Base-by-base conservation (phyloP, 2,888 invertebrate genomes). In the Sthenelais limicola region DNA sequence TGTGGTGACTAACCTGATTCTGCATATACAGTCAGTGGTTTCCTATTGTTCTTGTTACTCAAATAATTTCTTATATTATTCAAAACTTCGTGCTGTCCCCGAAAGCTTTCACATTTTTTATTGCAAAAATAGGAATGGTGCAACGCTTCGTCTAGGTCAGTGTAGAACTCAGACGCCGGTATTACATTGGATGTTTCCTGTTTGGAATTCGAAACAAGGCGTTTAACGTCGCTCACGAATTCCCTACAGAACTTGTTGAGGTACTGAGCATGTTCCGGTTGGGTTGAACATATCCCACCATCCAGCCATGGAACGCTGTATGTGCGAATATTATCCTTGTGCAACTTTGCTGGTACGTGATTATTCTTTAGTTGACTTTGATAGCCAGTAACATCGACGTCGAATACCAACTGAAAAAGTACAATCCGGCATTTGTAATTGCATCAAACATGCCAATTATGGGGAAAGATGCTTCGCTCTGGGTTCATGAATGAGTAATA, bases 41-140 rank as follows among this genome's bases (percentile, higher is more conserved):
- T 77, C 51, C 81, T 72, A 0, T 54, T 67, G 4, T 74, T 68
- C 9, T 74, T 73, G 71, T 80, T 76, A 15, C 78, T 30, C 12
- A 82, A 76, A 54, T 81, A 81, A 2, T 73, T 48, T 24, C 48
- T 70, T 9, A 76, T 48, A 43, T 71, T 49, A 7, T 73, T 47
- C 24, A 83, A 75, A 35, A 80, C 79, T 24, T 80, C 80, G 32
- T 81, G 77, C 72, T 81, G 83, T 7, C 86, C 86, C 76, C 83
- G 82, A 76, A 86, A 86, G 1, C 80, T 76, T 49, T 80, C 79
- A 73, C 83, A 83, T 70, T 86, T 85, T 12, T 71, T 56, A 21
- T 78, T 73, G 74, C 82, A 83, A 76, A 86, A 84, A 24, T 81
- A 80, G 0, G 84, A 78, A 71, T 85, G 86, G 73, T 86, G 85